phyloP scores from a whole-genome alignment of 2,113 vertebrate genomes.

The Verasper variegatus region DNA sequence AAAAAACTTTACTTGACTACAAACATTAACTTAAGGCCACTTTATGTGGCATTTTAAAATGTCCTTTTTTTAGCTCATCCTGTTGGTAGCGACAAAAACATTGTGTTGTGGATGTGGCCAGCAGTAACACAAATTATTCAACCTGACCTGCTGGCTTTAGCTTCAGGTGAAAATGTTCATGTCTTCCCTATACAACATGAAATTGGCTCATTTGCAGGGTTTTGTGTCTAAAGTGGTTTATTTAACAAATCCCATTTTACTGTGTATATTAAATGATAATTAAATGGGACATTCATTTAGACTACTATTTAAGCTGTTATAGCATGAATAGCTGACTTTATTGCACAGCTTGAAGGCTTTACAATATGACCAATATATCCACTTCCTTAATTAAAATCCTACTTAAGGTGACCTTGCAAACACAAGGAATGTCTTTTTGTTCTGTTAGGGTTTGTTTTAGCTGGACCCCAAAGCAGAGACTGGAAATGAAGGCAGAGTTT shows the following conservation, averaged over 20 bases:
- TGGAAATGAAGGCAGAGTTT: no score
- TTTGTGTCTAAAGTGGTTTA: background rate
- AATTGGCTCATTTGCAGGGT: background rate
- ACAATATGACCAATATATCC: background rate
- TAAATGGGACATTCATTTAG: background rate
- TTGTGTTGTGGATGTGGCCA: no score
- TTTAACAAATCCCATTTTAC: background rate
- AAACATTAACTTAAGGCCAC: no score
- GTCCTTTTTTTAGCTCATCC: no score
- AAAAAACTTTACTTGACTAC: no score
- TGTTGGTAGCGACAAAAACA: no score
- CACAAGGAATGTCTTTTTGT: background rate
- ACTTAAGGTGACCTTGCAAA: background rate
- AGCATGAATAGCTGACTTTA: background rate
- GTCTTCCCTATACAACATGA: background rate
- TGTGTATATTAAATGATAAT: background rate
- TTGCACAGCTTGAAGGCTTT: background rate
- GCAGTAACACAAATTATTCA: background rate
- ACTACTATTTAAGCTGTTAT: background rate
- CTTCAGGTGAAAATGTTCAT: background rate
- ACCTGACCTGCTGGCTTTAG: background rate
- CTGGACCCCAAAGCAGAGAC: no score
- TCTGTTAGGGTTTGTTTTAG: no score
- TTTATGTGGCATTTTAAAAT: no score
- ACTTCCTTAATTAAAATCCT: background rate